These are phyloP conservation scores for Pluvianellus socialis DNA, from an alignment of 2,113 vertebrate species.

Conservation along the genomic window DNA sequence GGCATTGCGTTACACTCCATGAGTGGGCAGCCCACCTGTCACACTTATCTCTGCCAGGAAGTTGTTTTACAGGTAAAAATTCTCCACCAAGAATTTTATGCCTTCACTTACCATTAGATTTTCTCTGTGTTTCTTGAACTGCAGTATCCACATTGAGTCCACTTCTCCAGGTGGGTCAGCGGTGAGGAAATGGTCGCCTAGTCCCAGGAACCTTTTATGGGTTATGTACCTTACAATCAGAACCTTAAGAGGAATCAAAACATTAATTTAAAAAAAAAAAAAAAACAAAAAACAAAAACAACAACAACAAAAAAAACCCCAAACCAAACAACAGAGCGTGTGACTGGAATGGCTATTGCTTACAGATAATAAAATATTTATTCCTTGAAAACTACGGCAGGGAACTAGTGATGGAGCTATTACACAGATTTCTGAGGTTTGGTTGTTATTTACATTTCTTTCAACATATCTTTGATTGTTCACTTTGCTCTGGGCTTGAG, in stretches of 20 bases:
- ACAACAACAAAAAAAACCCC: background rate
- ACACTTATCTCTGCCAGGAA: background rate
- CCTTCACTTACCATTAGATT: background rate
- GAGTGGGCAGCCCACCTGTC: background rate
- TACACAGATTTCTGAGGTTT: background rate
- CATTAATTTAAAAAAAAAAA: background rate
- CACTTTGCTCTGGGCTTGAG: background rate
- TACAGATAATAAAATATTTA: background rate
- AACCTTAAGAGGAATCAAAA: background rate
- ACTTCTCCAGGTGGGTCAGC: background rate
- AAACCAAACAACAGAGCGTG: background rate
- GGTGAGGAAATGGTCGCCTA: background rate
- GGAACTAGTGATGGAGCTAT: background rate
- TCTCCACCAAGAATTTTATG: background rate
- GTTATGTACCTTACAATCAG: background rate
- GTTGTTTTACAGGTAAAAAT: background rate
- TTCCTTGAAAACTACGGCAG: background rate
- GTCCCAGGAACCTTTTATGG: background rate
- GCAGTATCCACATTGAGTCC: background rate
- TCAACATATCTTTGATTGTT: background rate
- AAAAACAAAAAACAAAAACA: background rate
- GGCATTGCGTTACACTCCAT: accelerated
- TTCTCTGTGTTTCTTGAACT: background rate
- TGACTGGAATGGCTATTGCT: background rate
- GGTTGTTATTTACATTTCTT: background rate